Conservation (phyloP, 2,888 invertebrate genomes). For the Disparrhopalites patrizii region DNA sequence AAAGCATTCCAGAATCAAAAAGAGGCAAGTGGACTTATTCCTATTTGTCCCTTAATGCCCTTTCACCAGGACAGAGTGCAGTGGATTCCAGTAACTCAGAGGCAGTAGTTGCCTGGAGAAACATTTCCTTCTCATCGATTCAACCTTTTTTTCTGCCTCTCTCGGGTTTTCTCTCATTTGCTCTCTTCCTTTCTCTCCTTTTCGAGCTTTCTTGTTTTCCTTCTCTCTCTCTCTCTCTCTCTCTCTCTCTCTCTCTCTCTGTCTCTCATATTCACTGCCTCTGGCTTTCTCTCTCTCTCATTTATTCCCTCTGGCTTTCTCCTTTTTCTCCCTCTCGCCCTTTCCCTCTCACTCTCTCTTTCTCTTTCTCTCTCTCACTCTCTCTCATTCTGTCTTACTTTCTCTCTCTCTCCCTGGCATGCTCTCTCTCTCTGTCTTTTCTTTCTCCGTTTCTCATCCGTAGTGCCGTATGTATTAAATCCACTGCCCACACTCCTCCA, state of each 20-base stretch:
- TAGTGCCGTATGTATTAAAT: background rate
- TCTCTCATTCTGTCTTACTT: too few relatives aligned
- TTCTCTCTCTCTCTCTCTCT: background rate
- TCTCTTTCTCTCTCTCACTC: too few relatives aligned
- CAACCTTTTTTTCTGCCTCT: too few relatives aligned
- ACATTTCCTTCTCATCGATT: slow-evolving; percentile 18
- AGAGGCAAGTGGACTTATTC: too few relatives aligned
- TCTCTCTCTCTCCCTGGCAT: background rate
- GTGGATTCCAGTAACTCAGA: too few relatives aligned
- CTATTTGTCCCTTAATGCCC: too few relatives aligned
- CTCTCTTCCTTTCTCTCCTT: too few relatives aligned
- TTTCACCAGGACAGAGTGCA: too few relatives aligned
- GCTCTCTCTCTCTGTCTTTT: background rate
- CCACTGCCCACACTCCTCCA: too few relatives aligned
- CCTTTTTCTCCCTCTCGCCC: background rate
- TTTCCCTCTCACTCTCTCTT: background rate
- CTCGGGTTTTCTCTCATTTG: too few relatives aligned
- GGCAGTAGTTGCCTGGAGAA: too few relatives aligned
- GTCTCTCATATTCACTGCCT: background rate
- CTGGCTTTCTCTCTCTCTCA: background rate
- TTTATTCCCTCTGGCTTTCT: background rate
- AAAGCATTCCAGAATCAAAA: too few relatives aligned
- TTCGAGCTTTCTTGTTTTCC: background rate
- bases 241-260: background rate
- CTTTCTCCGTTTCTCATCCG: background rate